Conservation (phyloP, 2,888 invertebrate genomes). For the Chloroclysta siterata region DNA sequence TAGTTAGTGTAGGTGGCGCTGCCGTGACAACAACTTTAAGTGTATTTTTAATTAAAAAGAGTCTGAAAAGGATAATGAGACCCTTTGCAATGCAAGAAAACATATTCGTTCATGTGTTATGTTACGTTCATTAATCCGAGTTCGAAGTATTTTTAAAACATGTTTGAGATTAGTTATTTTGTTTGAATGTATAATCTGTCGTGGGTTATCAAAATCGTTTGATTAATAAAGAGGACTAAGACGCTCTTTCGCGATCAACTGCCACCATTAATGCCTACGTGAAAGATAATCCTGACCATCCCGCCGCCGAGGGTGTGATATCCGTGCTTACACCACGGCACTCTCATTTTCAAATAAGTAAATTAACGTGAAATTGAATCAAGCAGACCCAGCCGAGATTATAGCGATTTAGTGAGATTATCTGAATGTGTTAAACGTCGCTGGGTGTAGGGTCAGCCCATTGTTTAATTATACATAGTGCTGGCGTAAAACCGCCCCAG, state of each 20-base stretch:
- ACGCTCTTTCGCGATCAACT: background rate
- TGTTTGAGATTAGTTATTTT: background rate
- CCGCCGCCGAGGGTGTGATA: slow-evolving; percentile 63
- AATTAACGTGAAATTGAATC: slow-evolving; percentile 81
- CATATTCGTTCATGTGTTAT: slow-evolving; percentile 12
- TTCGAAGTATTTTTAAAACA: background rate
- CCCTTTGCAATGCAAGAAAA: slow-evolving; percentile 13
- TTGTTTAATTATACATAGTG: slow-evolving; percentile 81
- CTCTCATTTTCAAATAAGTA: slow-evolving; percentile 78
- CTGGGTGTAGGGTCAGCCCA: slow-evolving; percentile 67
- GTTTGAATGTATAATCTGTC: background rate
- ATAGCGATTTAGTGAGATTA: slow-evolving; percentile 80
- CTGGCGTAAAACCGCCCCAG: slow-evolving; percentile 53
- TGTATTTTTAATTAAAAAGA: slow-evolving; percentile 64
- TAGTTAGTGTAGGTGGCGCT: slow-evolving; percentile 68
- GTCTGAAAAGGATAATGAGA: slow-evolving; percentile 37
- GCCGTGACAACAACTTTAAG: slow-evolving; percentile 53
- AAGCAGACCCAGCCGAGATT: slow-evolving; percentile 76
- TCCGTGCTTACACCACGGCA: slow-evolving; percentile 57
- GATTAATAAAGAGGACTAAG: background rate
- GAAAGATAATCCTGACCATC: slow-evolving; percentile 72
- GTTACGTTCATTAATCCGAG: slow-evolving; percentile 6
- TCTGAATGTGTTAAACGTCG: slow-evolving; percentile 79
- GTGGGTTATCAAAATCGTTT: background rate
- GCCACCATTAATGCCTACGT: slow-evolving; percentile 46